Evolutionary conservation across 2,888 invertebrate genomes (phyloP), one percentile per base, ranked within the genome.

Genomic region (Diplolepis rosae): DNA sequence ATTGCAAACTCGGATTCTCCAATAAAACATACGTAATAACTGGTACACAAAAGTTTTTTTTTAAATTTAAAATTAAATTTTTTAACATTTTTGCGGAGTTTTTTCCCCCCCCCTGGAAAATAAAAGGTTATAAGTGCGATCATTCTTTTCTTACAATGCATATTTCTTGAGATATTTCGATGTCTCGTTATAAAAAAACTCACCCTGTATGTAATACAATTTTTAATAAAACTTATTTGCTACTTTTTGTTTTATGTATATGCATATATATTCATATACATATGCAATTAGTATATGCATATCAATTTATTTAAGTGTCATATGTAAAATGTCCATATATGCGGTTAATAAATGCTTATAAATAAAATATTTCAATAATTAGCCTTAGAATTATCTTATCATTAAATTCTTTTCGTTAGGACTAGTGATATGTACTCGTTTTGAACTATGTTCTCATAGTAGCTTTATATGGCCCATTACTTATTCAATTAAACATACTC

Each of bases 391-490:
- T 35, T 32, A 13, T 56, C 32, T 30, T 56, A 35, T 35, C 4
- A 6, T 22, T 30, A 70, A 45, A 70, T 52, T 72, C 68, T 51
- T 24, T 45, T 70, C 52, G 52, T 76, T 80, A 79, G 51, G 75
- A 78, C 82, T 87, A 87, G 75, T 85, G 84, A 87, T 87, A 86
- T 85, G 85, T 82, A 83, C 81, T 82, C 72, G 76, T 80, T 83
- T 86, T 84, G 83, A 85, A 83, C 83, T 85, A 39, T 61, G 35
- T 35, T 39, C 35, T 61, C 61, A 35, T 61, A 61, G 39, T 35
- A 54, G 81, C 80, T 72, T 79, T 76, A 77, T 83, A 35, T 35
- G 22, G 22, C 24, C 11, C 27, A 39, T 35, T 13, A 39, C 39
- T 24, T 4, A n/a, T 22, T 22, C 27, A 35, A 61, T 39, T 9